A percentile compares a stretch with the other conserved stretches of the same genome.
phyloP scores from a whole-genome alignment of 2,888 invertebrate genomes.

The Tuta absoluta region DNA sequence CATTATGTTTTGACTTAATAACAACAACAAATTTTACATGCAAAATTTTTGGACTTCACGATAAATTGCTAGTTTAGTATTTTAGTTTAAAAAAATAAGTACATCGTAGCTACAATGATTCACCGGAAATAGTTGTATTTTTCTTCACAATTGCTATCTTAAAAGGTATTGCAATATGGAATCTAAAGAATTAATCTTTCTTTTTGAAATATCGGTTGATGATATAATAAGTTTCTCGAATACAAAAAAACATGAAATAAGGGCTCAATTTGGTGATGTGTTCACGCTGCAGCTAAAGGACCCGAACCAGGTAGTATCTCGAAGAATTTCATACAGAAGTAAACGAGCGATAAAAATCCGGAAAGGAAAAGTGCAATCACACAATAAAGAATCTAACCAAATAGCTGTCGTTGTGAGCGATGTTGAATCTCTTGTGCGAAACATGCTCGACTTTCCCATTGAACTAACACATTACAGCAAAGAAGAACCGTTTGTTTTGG shows the following conservation, averaged over 20 bases:
- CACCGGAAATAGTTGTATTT: not conserved
- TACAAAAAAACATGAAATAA: conserved; percentile 53
- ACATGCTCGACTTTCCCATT: conserved; percentile 60
- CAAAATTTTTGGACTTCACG: not conserved
- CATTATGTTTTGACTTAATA: not conserved
- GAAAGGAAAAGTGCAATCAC: conserved; percentile 28
- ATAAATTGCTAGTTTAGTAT: conserved; percentile 52
- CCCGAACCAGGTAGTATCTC: conserved; percentile 41
- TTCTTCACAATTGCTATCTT: no score
- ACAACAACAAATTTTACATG: conserved; percentile 3
- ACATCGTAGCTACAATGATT: not conserved
- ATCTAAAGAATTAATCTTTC: conserved; percentile 65
- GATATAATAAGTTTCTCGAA: conserved; percentile 52
- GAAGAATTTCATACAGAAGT: conserved; percentile 35
- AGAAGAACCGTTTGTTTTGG: conserved; percentile 46
- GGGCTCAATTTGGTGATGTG: conserved; percentile 58
- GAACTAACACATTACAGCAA: conserved; percentile 56
- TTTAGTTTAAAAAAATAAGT: not conserved
- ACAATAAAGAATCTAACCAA: conserved; percentile 29
- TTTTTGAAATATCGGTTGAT: conserved; percentile 62
- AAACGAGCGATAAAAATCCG: conserved; percentile 46
- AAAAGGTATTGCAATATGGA: conserved; percentile 49
- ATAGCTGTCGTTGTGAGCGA: conserved; percentile 50
- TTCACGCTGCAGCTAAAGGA: conserved; percentile 58
- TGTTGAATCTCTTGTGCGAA: conserved; percentile 46